Evolutionary conservation across 2,113 vertebrate genomes (phyloP).

Genomic region (Spilogale gracilis): DNA sequence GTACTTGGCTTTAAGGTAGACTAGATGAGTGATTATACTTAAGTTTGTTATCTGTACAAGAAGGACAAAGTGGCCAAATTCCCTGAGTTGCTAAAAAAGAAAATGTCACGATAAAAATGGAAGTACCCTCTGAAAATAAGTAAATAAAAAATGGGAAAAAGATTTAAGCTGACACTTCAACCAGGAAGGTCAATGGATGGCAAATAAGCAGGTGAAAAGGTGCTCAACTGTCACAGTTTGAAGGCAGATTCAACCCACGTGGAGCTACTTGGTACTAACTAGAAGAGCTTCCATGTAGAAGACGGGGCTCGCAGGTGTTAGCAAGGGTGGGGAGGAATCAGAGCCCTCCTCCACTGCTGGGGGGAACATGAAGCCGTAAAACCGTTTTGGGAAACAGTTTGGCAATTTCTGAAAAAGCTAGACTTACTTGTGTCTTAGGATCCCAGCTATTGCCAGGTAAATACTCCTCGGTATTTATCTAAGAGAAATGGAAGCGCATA

Average conservation of each 20-base stretch:
- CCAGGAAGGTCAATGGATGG: not conserved
- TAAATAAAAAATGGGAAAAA: not conserved
- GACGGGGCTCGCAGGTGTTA: not conserved
- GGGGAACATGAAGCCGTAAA: not conserved
- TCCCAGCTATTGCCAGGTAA: not conserved
- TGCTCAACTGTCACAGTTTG: not conserved
- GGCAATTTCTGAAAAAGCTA: not conserved
- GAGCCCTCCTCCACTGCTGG: not conserved
- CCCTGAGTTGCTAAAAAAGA: conserved; percentile 19
- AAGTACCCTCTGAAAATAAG: not conserved
- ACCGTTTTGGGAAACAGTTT: not conserved
- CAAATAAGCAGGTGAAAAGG: not conserved
- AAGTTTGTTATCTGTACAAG: not conserved
- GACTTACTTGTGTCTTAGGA: not conserved
- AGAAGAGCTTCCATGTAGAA: not conserved
- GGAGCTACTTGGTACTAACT: not conserved
- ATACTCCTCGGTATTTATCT: not conserved
- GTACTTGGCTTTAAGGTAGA: not conserved
- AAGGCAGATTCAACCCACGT: not conserved
- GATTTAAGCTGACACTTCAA: not conserved
- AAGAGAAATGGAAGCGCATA: not conserved
- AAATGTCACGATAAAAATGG: conserved; percentile 16
- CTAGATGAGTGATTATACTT: not conserved
- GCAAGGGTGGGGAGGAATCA: not conserved
- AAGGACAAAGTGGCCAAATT: not conserved